These are phyloP conservation scores for Proisotoma minuta DNA, from an alignment of 2,888 invertebrate species.

Conservation along the genomic window DNA sequence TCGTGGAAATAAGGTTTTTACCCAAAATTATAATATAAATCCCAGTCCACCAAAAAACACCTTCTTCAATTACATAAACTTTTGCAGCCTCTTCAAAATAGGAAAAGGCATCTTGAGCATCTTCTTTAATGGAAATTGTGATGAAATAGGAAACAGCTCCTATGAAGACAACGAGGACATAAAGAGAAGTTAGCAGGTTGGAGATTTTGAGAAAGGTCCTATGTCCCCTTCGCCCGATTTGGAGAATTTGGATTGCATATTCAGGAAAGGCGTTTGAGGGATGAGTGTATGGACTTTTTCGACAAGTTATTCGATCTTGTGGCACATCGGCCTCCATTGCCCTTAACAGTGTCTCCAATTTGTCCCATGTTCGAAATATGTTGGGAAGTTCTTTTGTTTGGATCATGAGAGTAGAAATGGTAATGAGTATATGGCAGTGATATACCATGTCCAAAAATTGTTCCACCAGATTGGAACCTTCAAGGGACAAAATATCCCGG, in stretches of 20 bases:
- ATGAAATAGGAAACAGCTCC: conserved; percentile 28
- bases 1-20: background rate
- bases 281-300: background rate
- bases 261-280: background rate
- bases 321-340: background rate
- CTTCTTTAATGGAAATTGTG: conserved; percentile 18
- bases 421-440: conserved; percentile 19
- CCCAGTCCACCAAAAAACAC: conserved; percentile 24
- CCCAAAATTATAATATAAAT: conserved; percentile 24
- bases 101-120: conserved; percentile 1
- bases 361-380: conserved; percentile 1
- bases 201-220: background rate
- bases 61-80: conserved; percentile 22
- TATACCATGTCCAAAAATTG: conserved; percentile 27
- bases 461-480: conserved; percentile 15
- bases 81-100: conserved; percentile 22
- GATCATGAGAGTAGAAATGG: conserved; percentile 13
- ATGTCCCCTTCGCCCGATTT: background rate
- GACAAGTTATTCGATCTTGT: background rate
- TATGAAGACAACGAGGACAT: conserved; percentile 1
- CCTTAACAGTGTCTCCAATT: conserved; percentile 5
- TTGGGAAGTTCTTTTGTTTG: conserved; percentile 14
- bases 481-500: conserved; percentile 3
- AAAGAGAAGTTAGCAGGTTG: conserved; percentile 6
- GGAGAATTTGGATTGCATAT: background rate